Base-by-base conservation (phyloP, 2,888 invertebrate genomes). In the Idaea aversata region DNA sequence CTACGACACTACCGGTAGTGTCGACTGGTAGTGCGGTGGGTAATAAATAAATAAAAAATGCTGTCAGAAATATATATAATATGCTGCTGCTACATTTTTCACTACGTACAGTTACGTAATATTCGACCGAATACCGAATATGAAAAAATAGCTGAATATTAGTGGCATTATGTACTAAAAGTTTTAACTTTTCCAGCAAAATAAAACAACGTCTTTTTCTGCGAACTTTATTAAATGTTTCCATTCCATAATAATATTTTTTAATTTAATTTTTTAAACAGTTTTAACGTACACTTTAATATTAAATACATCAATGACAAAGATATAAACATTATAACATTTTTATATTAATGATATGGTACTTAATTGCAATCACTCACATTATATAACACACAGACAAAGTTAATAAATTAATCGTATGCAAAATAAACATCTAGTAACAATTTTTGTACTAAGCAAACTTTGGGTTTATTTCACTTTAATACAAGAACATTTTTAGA, bases 221-320 rank as follows among this genome's bases (percentile, higher is more conserved):
- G 79, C 70, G 79, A 87, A 84, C 77, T 86, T 87, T 86, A 88
- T 85, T 87, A 84, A 83, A 85, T 81, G 71, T 81, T 61, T 79
- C 72, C 16, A 47, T 47, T 47, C 7, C 47, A 47, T 36, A 36
- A 79, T 80, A 78, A 82, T 80, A 75, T 76, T 25, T 25, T 25
- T 25, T 25, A n/a, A 25, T 25, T 25, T 25, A 25, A 69, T 75
- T 79, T 81, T 80, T 78, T 70, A 71, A 79, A 78, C 78, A 74
- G 83, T 82, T 72, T 68, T 79, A 84, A 85, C 82, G 82, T 79
- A 77, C 84, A 81, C 77, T 79, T 79, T 71, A 82, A 72, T 10
- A 47, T 47, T 47, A 78, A 79, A 81, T 77, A 79, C 75, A 75
- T 69, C 77, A 74, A 64, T 67, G 79, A 81, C 77, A 78, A 81